These are phyloP conservation scores for Latrodectus elegans DNA, from an alignment of 2,888 invertebrate genomes.

Conservation along the genomic window DNA sequence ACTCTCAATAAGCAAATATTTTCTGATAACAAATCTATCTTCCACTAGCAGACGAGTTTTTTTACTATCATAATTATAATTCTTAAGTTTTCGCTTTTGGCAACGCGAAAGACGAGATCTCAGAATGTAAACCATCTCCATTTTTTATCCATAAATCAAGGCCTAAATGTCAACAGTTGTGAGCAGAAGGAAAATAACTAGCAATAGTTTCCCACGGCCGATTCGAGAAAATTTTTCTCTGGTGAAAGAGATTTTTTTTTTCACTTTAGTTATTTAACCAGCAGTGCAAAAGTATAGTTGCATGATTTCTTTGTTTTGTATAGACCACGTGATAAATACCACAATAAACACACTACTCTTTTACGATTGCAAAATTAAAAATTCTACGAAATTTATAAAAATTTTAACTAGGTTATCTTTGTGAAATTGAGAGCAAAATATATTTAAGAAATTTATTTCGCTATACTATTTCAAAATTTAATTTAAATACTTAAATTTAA, in stretches of 20 bases:
- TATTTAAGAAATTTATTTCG: too few relatives aligned
- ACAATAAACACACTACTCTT: too few relatives aligned
- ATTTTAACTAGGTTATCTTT: too few relatives aligned
- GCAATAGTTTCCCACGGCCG: slow-evolving; percentile 51
- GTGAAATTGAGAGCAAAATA: too few relatives aligned
- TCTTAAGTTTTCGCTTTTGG: slow-evolving; percentile 40
- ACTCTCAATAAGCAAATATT: too few relatives aligned
- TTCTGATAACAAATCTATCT: background rate
- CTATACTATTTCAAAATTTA: too few relatives aligned
- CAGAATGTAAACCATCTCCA: slow-evolving; percentile 47
- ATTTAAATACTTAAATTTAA: too few relatives aligned
- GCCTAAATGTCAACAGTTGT: slow-evolving; percentile 44
- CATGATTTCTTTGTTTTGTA: too few relatives aligned
- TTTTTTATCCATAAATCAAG: slow-evolving; percentile 50
- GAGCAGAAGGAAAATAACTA: slow-evolving; percentile 17
- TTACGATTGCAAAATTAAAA: too few relatives aligned
- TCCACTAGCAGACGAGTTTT: background rate
- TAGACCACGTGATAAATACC: too few relatives aligned
- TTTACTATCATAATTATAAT: background rate
- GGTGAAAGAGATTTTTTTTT: slow-evolving; percentile 15
- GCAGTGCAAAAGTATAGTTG: background rate
- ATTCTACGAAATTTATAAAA: too few relatives aligned
- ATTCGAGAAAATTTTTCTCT: background rate
- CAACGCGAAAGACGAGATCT: slow-evolving; percentile 11
- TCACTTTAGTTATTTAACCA: background rate